Evolutionary conservation across 2,797 vertebrate genomes (phyloP), one percentile per base, ranked within the genome.

Genomic region (Mastacembelus armatus): DNA sequence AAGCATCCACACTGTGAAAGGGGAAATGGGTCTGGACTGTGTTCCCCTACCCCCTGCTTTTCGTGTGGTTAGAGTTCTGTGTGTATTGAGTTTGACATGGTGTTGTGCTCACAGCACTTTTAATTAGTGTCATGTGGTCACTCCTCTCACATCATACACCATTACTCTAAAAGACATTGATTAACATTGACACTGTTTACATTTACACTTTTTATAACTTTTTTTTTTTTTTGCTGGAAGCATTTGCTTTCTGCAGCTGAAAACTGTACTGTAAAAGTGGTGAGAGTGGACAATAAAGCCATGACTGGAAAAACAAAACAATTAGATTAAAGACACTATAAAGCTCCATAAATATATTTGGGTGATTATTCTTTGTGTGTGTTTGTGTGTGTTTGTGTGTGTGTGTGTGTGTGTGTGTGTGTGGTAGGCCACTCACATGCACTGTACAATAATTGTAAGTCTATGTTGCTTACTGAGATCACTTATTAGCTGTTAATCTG

Each of bases 121-220:
- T 94, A 94, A 93, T 94, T 94, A 92, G 74, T 76, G 67, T 84
- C 88, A 89, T 88, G 90, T 85, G 91, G 88, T 86, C 89, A 89
- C 66, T 82, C 84, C 86, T 77, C 81, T 71, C 80, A 81, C 89
- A 89, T 84, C 89, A 93, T 72, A 90, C 89, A 85, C 86, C 85
- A 89, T 92, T 93, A 92, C 84, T 85, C 89, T 90, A 86, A 91
- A 79, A 80, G 91, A 87, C 71, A 88, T 83, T 81, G 90, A 93
- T 86, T 74, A 86, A 85, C 85, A 84, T 78, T 74, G 89, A 88
- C 88, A 81, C 68, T 73, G 71, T 83, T 77, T 84, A 72, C 58
- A 65, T 48, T 81, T 33, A 45, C 49, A 38, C 35, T 77, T 84
- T 77, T 57, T n/a, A n/a, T n/a, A n/a, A n/a, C n/a, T n/a, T n/a